phyloP scores from a whole-genome alignment of 2,888 invertebrate species.

The Scotopteryx bipunctaria region DNA sequence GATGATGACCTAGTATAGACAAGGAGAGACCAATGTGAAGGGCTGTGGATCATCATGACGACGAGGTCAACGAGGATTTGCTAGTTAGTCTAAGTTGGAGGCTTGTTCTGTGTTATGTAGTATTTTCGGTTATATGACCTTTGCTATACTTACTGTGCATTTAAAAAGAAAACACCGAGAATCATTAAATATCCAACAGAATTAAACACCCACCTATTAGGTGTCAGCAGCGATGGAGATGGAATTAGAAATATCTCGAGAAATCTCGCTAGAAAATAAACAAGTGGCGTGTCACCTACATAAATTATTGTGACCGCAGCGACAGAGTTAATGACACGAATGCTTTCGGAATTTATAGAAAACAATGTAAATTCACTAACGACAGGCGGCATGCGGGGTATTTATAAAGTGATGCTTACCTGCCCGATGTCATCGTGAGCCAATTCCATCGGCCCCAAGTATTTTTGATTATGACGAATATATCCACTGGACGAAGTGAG shows the following conservation, averaged over 20 bases:
- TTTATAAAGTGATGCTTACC: slow-evolving; percentile 7
- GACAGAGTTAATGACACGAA: slow-evolving; percentile 1
- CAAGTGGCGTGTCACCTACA: slow-evolving; percentile 1
- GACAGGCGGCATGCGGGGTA: slow-evolving; percentile 13
- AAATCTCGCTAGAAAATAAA: slow-evolving; percentile 17
- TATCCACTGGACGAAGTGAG: slow-evolving; percentile 5
- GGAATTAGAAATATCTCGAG: slow-evolving; percentile 19
- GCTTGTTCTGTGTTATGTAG: too few species aligned
- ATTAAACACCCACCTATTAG: slow-evolving; percentile 11
- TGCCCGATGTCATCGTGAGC: not conserved
- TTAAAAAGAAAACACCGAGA: too few species aligned
- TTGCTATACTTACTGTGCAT: too few species aligned
- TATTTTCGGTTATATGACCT: too few species aligned
- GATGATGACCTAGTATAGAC: too few species aligned
- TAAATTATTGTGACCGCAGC: slow-evolving; percentile 13
- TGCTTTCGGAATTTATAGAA: not conserved
- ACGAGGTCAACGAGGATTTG: too few species aligned
- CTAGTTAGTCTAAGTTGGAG: too few species aligned
- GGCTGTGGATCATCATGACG: too few species aligned
- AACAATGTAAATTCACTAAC: slow-evolving; percentile 14
- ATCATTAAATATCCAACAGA: not conserved
- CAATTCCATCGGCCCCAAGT: slow-evolving; percentile 12
- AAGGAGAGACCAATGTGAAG: too few species aligned
- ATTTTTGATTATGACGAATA: slow-evolving; percentile 22
- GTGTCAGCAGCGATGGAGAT: slow-evolving; percentile 4